phyloP scores from a whole-genome alignment of 2,888 invertebrate species.

The Drosophila leonis region DNA sequence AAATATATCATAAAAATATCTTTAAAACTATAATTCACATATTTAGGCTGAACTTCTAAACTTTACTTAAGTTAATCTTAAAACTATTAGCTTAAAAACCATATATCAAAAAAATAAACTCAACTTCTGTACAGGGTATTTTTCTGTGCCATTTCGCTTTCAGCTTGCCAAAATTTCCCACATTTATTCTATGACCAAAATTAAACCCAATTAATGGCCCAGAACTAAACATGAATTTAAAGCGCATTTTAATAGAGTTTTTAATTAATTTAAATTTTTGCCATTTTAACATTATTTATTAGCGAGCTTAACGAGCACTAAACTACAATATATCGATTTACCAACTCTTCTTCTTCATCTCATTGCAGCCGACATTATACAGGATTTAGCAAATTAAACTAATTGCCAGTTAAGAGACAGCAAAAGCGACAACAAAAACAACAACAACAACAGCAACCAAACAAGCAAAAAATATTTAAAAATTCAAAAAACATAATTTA shows the following conservation, averaged over 20 bases:
- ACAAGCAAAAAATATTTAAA: conserved; percentile 14
- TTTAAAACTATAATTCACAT: neutral
- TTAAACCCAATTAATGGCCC: conserved; percentile 55
- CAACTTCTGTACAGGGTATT: neutral
- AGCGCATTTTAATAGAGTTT: conserved; percentile 49
- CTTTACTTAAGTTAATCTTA: neutral
- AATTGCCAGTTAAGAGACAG: conserved; percentile 66
- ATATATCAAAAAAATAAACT: no score
- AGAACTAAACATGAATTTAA: conserved; percentile 23
- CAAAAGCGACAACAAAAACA: conserved; percentile 24
- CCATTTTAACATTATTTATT: conserved; percentile 63
- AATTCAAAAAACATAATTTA: conserved; percentile 25
- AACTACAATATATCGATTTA: conserved; percentile 58
- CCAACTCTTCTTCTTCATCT: conserved; percentile 18
- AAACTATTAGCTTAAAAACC: neutral
- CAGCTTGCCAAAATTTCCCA: neutral
- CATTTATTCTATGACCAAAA: neutral
- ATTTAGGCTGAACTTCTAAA: neutral
- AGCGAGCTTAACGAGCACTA: conserved; percentile 55
- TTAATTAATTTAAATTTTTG: conserved; percentile 71
- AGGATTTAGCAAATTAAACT: conserved; percentile 82
- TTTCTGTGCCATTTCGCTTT: no score
- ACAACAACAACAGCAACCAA: conserved; percentile 2
- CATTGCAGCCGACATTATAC: conserved; percentile 81
- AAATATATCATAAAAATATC: neutral